These are phyloP conservation scores for Troides helena DNA, from an alignment of 2,888 invertebrate species.

Conservation along the genomic window DNA sequence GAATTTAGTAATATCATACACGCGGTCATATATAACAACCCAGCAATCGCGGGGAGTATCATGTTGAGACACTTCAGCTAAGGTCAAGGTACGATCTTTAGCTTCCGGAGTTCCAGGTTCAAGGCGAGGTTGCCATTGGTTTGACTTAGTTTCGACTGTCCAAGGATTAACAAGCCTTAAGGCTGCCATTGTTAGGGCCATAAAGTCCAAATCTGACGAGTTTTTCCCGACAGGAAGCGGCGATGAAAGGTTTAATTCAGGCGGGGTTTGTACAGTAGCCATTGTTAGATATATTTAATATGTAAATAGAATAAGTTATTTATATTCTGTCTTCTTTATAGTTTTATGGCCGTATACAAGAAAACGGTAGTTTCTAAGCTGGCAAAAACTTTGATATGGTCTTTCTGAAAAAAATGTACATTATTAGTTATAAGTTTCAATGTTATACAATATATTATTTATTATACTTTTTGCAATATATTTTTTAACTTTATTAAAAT, in stretches of 20 bases:
- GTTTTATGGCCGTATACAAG: not conserved
- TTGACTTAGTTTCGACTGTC: conserved; percentile 52
- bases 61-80: conserved; percentile 88
- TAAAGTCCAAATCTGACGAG: conserved; percentile 58
- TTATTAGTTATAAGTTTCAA: no score
- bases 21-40: conserved; percentile 92
- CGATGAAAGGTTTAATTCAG: conserved; percentile 58
- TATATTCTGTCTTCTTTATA: not conserved
- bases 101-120: conserved; percentile 60
- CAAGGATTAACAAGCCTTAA: conserved; percentile 71
- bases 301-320: conserved; percentile 26
- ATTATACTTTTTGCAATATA: no score
- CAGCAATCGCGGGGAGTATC: conserved; percentile 88
- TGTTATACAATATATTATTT: no score
- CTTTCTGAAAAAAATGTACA: conserved; percentile 19
- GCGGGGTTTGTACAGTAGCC: conserved; percentile 65
- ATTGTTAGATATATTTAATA: conserved; percentile 40
- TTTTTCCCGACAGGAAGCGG: conserved; percentile 58
- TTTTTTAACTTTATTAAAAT: not conserved
- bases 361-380: conserved; percentile 43
- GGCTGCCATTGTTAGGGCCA: conserved; percentile 75
- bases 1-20: conserved; percentile 90
- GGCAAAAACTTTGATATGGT: conserved; percentile 40
- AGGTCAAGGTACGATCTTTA: conserved; percentile 77
- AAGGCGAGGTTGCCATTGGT: conserved; percentile 47